Evolutionary conservation across 2,888 invertebrate species (phyloP).

Genomic region (Strigamia crassipes): DNA sequence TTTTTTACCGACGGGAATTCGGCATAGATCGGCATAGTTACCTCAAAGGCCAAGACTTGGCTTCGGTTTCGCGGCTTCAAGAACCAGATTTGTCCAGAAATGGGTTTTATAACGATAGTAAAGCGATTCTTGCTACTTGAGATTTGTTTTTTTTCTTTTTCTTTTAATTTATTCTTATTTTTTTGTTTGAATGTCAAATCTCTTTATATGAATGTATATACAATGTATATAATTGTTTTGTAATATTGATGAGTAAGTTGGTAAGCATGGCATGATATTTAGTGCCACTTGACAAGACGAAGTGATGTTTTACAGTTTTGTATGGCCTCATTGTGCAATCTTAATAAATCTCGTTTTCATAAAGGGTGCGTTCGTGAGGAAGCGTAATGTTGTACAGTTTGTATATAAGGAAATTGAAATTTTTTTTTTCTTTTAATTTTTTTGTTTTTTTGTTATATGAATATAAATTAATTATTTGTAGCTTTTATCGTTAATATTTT

Average conservation of each 20-base stretch:
- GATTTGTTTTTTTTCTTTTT: too few species aligned
- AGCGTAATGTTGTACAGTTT: background rate
- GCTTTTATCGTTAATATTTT: background rate
- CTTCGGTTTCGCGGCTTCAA: background rate
- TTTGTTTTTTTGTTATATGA: background rate
- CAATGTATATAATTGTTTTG: constrained; percentile 1
- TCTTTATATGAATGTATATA: background rate
- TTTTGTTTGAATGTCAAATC: background rate
- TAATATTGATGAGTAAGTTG: background rate
- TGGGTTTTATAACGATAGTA: constrained; percentile 23
- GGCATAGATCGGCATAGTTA: constrained; percentile 50
- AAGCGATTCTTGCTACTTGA: constrained; percentile 40
- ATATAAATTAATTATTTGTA: background rate
- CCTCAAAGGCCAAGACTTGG: constrained; percentile 47
- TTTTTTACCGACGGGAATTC: constrained; percentile 50
- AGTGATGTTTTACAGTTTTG: background rate
- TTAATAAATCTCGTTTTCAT: background rate
- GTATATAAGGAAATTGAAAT: background rate
- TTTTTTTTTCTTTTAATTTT: background rate
- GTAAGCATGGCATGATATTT: background rate
- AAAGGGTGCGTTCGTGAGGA: background rate
- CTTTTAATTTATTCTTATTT: background rate
- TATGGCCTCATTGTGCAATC: background rate
- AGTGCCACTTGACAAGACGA: background rate
- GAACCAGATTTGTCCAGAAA: background rate